phyloP scores from a whole-genome alignment of 2,797 vertebrate genomes.

The Neomorphus geoffroyi region DNA sequence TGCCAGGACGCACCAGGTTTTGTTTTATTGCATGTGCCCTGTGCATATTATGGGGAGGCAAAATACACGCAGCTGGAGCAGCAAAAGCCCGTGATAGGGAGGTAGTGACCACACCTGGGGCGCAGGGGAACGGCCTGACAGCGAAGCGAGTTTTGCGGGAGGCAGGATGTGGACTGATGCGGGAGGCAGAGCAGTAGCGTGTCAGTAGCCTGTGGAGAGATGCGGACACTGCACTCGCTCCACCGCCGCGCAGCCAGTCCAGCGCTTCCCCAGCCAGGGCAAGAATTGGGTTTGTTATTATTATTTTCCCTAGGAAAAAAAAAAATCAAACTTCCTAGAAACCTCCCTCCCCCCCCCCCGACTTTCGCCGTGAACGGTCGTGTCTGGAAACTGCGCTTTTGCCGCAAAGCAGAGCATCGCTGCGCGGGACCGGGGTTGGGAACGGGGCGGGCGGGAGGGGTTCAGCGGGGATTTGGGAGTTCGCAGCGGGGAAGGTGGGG shows the following conservation, averaged over 20 bases:
- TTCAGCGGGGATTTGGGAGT: not conserved
- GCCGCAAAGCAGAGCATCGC: not conserved
- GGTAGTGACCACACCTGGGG: not conserved
- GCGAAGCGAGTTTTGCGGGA: not conserved
- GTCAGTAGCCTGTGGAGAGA: not conserved
- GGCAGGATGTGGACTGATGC: not conserved
- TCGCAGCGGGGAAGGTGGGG: not conserved
- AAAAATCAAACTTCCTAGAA: not conserved
- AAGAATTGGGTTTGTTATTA: not conserved
- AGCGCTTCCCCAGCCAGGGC: not conserved
- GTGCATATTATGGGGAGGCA: not conserved
- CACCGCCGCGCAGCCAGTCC: not conserved
- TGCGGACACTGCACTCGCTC: not conserved
- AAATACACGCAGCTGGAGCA: not conserved
- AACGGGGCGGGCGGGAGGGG: not conserved
- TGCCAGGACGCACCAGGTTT: not conserved
- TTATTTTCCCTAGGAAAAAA: not conserved
- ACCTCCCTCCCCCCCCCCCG: not conserved
- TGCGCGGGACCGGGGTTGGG: not conserved
- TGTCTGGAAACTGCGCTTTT: not conserved
- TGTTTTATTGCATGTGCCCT: accelerated
- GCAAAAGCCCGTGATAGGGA: not conserved
- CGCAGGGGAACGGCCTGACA: not conserved
- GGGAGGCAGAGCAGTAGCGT: not conserved
- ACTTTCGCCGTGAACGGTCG: not conserved